Evolutionary conservation across 2,797 vertebrate species (phyloP).

Genomic region (Halcyon badia): DNA sequence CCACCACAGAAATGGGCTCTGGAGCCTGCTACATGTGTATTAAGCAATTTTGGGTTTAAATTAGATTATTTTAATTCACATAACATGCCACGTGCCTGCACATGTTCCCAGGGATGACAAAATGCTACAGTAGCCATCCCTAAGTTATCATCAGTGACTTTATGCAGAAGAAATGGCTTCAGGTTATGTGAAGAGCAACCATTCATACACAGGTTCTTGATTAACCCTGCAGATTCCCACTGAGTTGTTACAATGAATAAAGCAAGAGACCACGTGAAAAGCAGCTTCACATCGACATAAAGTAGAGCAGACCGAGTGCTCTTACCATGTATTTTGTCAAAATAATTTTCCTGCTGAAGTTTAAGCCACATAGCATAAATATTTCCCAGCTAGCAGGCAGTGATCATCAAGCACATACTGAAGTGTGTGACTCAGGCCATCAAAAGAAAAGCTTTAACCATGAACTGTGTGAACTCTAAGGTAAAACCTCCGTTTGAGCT

Average conservation of each 20-base stretch:
- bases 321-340: slow-evolving; percentile 71
- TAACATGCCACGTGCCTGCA: neutral
- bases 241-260: slow-evolving; percentile 62
- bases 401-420: slow-evolving; percentile 1
- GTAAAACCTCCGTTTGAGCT: slow-evolving; percentile 27
- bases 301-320: slow-evolving; percentile 61
- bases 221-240: slow-evolving; percentile 70
- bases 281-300: slow-evolving; percentile 62
- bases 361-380: slow-evolving; percentile 54
- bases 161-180: slow-evolving; percentile 60
- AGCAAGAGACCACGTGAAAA: slow-evolving; percentile 69
- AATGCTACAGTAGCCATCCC: slow-evolving; percentile 2
- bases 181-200: slow-evolving; percentile 64
- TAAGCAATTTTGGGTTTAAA: neutral
- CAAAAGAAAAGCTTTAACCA: slow-evolving; percentile 49
- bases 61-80: neutral
- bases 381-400: slow-evolving; percentile 28
- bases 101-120: neutral
- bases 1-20: neutral
- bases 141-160: neutral
- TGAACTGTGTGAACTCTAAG: slow-evolving; percentile 49
- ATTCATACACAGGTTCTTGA: slow-evolving; percentile 63
- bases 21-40: neutral
- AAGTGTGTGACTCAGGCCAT: neutral
- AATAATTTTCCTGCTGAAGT: slow-evolving; percentile 70